Evolutionary conservation across 2,888 invertebrate genomes (phyloP).

Genomic region (Helleia helle): DNA sequence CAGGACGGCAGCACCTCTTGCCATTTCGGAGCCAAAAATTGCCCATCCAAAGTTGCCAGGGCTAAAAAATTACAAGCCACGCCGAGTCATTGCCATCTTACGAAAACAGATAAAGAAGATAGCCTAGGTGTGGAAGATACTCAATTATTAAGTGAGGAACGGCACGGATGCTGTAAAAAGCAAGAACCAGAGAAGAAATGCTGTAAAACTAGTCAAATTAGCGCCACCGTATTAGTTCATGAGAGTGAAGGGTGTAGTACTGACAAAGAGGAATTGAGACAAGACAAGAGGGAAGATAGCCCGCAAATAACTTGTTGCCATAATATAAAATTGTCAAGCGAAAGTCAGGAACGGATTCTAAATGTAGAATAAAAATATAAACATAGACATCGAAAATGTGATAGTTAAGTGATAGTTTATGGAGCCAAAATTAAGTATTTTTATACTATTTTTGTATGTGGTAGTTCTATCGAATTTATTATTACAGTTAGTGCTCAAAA

Average conservation of each 20-base stretch:
- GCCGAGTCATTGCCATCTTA: slow-evolving; percentile 31
- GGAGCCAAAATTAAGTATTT: background rate
- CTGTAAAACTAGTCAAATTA: slow-evolving; percentile 28
- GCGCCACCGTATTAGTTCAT: slow-evolving; percentile 22
- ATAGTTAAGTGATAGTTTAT: no score
- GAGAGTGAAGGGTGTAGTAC: slow-evolving; percentile 22
- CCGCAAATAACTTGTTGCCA: slow-evolving; percentile 57
- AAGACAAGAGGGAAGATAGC: slow-evolving; percentile 39
- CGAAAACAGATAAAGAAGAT: slow-evolving; percentile 48
- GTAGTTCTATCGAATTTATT: no score
- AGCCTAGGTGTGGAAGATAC: slow-evolving; percentile 52
- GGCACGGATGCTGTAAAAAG: slow-evolving; percentile 47
- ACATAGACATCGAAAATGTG: background rate
- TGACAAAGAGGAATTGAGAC: slow-evolving; percentile 28
- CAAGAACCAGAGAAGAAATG: slow-evolving; percentile 33
- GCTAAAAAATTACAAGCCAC: slow-evolving; percentile 33
- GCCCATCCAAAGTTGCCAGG: slow-evolving; percentile 53
- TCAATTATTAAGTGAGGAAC: slow-evolving; percentile 40
- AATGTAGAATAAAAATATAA: slow-evolving; percentile 11
- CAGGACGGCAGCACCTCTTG: slow-evolving; percentile 38
- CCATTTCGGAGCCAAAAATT: slow-evolving; percentile 51
- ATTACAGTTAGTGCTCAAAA: no score
- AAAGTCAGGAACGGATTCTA: slow-evolving; percentile 58
- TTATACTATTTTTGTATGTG: slow-evolving; percentile 11
- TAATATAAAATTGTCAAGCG: slow-evolving; percentile 35